These are phyloP conservation scores for Trichogramma evanescens DNA, from an alignment of 2,888 invertebrate genomes.

Conservation along the genomic window DNA sequence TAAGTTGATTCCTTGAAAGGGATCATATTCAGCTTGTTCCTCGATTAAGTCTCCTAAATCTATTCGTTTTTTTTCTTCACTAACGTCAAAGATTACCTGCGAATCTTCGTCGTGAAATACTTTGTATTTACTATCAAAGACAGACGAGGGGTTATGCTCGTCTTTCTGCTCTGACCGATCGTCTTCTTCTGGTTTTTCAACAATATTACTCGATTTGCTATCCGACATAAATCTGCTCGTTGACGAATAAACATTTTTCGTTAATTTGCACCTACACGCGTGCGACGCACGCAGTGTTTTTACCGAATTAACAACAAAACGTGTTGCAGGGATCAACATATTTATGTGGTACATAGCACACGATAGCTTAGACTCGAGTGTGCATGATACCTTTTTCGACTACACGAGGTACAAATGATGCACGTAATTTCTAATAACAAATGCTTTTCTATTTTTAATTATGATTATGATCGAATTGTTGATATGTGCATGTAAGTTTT, in stretches of 20 bases:
- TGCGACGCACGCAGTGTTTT: conserved; percentile 24
- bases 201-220: background rate
- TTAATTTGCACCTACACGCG: conserved; percentile 19
- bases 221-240: conserved; percentile 2
- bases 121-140: conserved; percentile 58
- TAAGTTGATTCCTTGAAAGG: conserved; percentile 58
- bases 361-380: no score
- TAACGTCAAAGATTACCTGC: conserved; percentile 64
- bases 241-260: conserved; percentile 24
- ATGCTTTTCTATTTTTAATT: no score
- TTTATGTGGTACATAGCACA: no score
- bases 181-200: conserved; percentile 8
- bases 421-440: no score
- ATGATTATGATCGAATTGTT: no score
- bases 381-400: no score
- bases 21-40: conserved; percentile 49
- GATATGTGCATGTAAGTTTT: no score
- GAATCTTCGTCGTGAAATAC: conserved; percentile 66
- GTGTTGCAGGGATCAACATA: background rate
- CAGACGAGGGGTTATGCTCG: conserved; percentile 37
- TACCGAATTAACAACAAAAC: conserved; percentile 23
- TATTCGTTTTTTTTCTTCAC: conserved; percentile 54
- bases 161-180: conserved; percentile 15
- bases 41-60: conserved; percentile 33
- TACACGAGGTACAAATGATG: no score